Evolutionary conservation across 2,113 vertebrate genomes (phyloP).

Genomic region (Oreochromis niloticus): DNA sequence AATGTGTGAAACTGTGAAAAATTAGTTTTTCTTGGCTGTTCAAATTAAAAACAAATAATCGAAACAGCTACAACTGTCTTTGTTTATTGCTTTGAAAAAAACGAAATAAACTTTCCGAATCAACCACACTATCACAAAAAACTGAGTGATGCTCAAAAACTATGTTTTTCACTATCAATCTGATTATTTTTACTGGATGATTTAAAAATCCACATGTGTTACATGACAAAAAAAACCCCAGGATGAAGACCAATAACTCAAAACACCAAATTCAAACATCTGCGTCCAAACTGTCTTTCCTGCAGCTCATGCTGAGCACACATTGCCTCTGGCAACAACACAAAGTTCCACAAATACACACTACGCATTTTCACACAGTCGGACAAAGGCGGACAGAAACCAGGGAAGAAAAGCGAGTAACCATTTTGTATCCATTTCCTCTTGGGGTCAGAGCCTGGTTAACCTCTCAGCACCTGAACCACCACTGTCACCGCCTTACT

Average conservation of each 20-base stretch:
- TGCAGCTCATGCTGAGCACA: constrained; percentile 28
- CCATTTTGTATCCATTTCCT: constrained; percentile 3
- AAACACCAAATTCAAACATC: neutral
- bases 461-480: neutral
- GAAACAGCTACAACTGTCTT: neutral
- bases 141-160: neutral
- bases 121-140: neutral
- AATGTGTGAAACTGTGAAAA: neutral
- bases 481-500: neutral
- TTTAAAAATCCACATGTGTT: neutral
- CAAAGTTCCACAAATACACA: constrained; percentile 33
- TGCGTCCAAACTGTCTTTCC: neutral
- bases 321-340: constrained; percentile 28
- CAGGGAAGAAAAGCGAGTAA: neutral
- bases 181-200: neutral
- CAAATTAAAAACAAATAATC: neutral
- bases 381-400: neutral
- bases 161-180: constrained; percentile 27
- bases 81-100: neutral
- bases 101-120: neutral
- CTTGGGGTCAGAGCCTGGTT: constrained; percentile 4
- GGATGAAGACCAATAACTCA: neutral
- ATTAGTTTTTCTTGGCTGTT: neutral
- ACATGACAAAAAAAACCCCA: neutral
- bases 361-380: constrained; percentile 28